Base-by-base conservation (phyloP, 2,888 invertebrate genomes). In the Caenorhabditis parvicauda region DNA sequence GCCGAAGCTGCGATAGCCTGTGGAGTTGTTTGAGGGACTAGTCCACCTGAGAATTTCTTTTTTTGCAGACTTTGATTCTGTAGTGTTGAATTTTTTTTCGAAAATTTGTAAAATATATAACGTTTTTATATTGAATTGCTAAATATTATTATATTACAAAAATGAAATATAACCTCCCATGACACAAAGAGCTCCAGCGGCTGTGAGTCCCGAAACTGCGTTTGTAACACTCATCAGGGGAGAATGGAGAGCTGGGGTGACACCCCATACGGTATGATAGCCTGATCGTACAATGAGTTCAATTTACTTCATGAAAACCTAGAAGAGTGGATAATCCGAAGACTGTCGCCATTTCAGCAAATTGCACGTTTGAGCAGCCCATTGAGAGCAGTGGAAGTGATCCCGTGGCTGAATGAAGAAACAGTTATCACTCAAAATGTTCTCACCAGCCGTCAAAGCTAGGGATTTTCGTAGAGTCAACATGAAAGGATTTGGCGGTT, bases 161-260 rank as follows among this genome's bases (percentile, higher is more conserved):
- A 32, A 32, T 12, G 7, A 7, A 32, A 14, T 39, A 17, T 28
- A 21, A 49, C 91, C 91, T 61, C 89, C 89, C 91, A 92, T 91
- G 49, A 91, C 85, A 63, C 91, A 84, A 67, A 92, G 83, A 0
- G 91, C 92, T 48, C 91, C 92, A n/a, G 91, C 91, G 19, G 91
- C 90, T 1, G 91, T 92, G 78, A 91, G 90, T 41, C 79, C 91
- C 9, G 90, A 90, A 77, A 92, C 89, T 60, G 92, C 91, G 82
- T 92, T 92, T 4, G 91, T 92, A 32, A 92, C 91, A 0, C 90
- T 90, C 91, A 92, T 92, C 25, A 92, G 86, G 0, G 91, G 92
- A 0, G 90, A 90, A 84, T 92, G 91, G 22, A 92, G 86, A 28
- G 91, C 90, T 9, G 91, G 91, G 17, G 90, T 90, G 19, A 92